Evolutionary conservation across 2,113 vertebrate genomes (phyloP).

Genomic region (Macrotus californicus): DNA sequence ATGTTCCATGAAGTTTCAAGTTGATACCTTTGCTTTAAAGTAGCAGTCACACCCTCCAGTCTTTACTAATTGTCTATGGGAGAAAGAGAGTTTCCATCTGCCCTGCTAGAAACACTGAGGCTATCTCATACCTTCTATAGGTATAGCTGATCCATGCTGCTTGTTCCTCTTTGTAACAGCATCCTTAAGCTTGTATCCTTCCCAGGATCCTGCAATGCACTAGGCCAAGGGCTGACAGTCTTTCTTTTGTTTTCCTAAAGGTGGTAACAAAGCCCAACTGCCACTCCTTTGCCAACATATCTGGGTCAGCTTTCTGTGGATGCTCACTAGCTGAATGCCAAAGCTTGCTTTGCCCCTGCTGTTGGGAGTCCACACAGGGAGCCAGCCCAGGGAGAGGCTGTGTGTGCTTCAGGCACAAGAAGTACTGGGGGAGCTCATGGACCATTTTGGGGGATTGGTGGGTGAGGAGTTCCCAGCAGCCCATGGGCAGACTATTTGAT

Average conservation of each 20-base stretch:
- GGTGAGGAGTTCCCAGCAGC: neutral
- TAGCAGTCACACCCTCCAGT: neutral
- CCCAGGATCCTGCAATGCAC: neutral
- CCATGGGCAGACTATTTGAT: neutral
- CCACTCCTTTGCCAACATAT: neutral
- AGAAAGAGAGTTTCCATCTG: neutral
- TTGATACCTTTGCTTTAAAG: neutral
- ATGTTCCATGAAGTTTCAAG: neutral
- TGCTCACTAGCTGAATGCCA: neutral
- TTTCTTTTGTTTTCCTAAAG: neutral
- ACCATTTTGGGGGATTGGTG: neutral
- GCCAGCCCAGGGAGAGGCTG: neutral
- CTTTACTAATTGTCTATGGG: neutral
- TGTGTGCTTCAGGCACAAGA: neutral
- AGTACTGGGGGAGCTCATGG: neutral
- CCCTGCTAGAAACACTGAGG: neutral
- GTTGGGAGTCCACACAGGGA: neutral
- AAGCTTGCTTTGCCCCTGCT: neutral
- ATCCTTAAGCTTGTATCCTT: neutral
- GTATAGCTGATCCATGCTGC: neutral
- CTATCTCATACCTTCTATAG: neutral
- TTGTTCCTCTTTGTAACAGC: neutral
- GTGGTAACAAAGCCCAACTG: neutral
- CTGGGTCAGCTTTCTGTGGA: neutral
- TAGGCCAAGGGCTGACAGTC: neutral